These are phyloP conservation scores for Ecdyonurus torrentis DNA, from an alignment of 2,888 invertebrate species.

Conservation along the genomic window DNA sequence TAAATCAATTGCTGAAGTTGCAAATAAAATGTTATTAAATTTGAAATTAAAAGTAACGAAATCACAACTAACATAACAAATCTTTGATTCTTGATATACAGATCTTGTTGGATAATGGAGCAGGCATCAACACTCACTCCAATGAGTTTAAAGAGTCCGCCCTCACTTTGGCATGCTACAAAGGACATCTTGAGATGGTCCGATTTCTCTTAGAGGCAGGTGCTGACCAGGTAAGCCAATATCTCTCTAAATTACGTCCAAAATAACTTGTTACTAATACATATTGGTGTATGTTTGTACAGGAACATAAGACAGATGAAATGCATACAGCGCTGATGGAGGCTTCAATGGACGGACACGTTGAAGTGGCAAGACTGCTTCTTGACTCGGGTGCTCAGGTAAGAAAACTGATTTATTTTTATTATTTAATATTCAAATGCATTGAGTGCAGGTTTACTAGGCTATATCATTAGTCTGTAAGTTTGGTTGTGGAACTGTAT, in stretches of 20 bases:
- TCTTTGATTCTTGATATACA: constrained; percentile 22
- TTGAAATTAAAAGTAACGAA: no score
- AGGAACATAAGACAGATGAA: constrained; percentile 98
- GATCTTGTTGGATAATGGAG: constrained; percentile 81
- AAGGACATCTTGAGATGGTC: constrained; percentile 95
- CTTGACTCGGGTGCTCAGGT: constrained; percentile 92
- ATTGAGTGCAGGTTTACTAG: no score
- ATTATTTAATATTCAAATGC: no score
- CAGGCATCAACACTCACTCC: constrained; percentile 96
- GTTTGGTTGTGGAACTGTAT: no score
- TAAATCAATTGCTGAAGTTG: background rate
- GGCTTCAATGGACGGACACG: constrained; percentile 99
- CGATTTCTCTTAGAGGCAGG: constrained; percentile 88
- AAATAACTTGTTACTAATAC: no score
- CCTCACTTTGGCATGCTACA: constrained; percentile 86
- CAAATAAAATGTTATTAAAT: background rate
- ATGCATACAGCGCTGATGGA: constrained; percentile 99
- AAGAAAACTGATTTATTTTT: constrained; percentile 8
- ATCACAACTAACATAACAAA: no score
- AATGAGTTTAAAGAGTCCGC: constrained; percentile 99
- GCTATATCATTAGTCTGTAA: no score
- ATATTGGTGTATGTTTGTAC: no score
- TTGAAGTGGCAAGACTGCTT: constrained; percentile 87
- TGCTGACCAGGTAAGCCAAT: constrained; percentile 62
- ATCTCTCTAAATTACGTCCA: no score